Conservation (phyloP, 2,888 invertebrate genomes). For the Chrysolina americana region DNA sequence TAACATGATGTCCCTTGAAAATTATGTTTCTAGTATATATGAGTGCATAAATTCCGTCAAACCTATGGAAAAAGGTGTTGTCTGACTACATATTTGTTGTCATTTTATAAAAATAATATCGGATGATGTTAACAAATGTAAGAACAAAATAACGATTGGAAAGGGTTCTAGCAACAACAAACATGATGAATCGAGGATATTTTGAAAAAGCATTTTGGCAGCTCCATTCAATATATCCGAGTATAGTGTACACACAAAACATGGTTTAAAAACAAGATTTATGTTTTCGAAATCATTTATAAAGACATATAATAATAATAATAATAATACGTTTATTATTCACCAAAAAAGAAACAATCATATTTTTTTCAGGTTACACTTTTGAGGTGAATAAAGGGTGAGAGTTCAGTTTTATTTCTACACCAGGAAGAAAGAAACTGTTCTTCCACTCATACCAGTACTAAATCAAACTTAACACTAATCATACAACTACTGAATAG, state of each 20-base stretch:
- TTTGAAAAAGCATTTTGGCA: background rate
- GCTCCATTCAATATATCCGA: background rate
- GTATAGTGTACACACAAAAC: background rate
- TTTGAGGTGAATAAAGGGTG: no score
- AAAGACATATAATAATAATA: background rate
- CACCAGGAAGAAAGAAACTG: no score
- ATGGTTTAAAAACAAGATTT: background rate
- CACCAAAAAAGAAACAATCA: no score
- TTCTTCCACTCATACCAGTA: no score
- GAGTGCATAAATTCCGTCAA: background rate
- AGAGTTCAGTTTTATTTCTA: no score
- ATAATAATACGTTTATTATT: no score
- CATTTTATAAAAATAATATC: conserved; percentile 40
- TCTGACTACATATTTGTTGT: conserved; percentile 37
- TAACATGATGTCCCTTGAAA: conserved; percentile 27
- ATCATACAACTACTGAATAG: no score
- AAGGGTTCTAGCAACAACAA: background rate
- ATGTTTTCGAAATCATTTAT: background rate
- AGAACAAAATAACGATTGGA: background rate
- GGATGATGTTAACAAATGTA: conserved; percentile 30
- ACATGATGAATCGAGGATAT: background rate
- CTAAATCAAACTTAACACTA: no score
- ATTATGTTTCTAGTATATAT: conserved; percentile 31
- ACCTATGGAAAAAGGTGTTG: background rate
- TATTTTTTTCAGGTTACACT: no score